Conservation (phyloP, 1,140 invertebrate genomes). For the Amyelois transitella region DNA sequence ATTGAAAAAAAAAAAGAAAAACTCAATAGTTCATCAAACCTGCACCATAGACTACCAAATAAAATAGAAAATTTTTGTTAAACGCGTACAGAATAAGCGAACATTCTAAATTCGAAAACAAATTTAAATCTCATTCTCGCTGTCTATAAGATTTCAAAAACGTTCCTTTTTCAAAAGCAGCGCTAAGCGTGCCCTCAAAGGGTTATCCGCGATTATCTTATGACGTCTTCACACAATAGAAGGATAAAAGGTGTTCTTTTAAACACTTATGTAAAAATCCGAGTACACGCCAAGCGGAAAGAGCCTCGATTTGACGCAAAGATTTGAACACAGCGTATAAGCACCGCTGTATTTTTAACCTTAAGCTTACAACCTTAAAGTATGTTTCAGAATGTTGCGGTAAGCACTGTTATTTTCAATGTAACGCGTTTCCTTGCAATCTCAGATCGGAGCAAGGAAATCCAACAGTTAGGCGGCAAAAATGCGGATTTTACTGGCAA, state of each 20-base stretch:
- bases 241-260: slow-evolving; percentile 1
- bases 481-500: slow-evolving; percentile 43
- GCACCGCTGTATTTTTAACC: neutral
- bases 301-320: neutral
- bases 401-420: slow-evolving; percentile 28
- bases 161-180: too few species aligned
- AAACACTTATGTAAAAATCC: slow-evolving; percentile 6
- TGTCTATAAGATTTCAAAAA: too few species aligned
- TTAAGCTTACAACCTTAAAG: neutral
- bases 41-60: too few species aligned
- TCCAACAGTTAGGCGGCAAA: slow-evolving; percentile 38
- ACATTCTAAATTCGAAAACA: too few species aligned
- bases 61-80: too few species aligned
- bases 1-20: too few species aligned
- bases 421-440: slow-evolving; percentile 41
- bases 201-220: neutral
- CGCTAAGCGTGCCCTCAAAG: neutral
- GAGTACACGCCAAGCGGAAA: neutral
- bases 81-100: too few species aligned
- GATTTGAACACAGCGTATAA: neutral
- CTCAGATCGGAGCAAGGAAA: slow-evolving; percentile 40
- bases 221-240: neutral
- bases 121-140: too few species aligned
- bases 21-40: too few species aligned
- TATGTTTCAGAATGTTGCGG: neutral